Percentiles rank a stretch among this genome's conserved stretches.
These are phyloP conservation scores for Lacanobia wlatinum DNA, from an alignment of 2,888 invertebrate genomes.

Conservation along the genomic window DNA sequence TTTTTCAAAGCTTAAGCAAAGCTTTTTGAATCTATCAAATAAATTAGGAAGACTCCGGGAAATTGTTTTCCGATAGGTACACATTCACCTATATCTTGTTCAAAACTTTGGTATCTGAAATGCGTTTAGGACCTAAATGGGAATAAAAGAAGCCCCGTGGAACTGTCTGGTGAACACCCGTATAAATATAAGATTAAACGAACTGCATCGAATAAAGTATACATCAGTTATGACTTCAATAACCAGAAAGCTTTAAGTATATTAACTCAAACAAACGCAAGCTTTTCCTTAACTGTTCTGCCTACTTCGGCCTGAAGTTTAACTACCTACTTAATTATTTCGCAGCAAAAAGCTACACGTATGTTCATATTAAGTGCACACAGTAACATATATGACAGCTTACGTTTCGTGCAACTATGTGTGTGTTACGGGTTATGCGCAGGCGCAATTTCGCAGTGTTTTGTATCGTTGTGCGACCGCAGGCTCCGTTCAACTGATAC, in stretches of 20 bases:
- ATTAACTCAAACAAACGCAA: background rate
- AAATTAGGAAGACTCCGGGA: background rate
- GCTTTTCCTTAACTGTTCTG: slow-evolving; percentile 11
- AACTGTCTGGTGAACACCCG: background rate
- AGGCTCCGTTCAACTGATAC: slow-evolving; percentile 77
- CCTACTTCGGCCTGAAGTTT: slow-evolving; percentile 7
- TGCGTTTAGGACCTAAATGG: background rate
- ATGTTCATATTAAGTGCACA: slow-evolving; percentile 34
- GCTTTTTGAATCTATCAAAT: background rate
- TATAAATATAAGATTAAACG: background rate
- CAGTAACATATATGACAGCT: slow-evolving; percentile 34
- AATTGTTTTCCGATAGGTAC: background rate
- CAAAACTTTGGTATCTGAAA: no score
- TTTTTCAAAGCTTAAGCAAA: no score
- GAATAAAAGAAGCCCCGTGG: background rate
- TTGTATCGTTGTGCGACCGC: slow-evolving; percentile 80
- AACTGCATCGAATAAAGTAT: background rate
- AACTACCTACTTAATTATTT: slow-evolving; percentile 35
- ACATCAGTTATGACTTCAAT: background rate
- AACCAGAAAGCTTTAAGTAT: background rate
- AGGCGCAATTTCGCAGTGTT: slow-evolving; percentile 80
- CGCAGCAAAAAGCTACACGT: slow-evolving; percentile 41
- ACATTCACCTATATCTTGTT: background rate
- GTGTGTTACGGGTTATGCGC: slow-evolving; percentile 75
- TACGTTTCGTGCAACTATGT: slow-evolving; percentile 58